Evolutionary conservation across 2,113 vertebrate species (phyloP), one percentile per base, ranked within the genome.

Genomic region (Zootoca vivipara): DNA sequence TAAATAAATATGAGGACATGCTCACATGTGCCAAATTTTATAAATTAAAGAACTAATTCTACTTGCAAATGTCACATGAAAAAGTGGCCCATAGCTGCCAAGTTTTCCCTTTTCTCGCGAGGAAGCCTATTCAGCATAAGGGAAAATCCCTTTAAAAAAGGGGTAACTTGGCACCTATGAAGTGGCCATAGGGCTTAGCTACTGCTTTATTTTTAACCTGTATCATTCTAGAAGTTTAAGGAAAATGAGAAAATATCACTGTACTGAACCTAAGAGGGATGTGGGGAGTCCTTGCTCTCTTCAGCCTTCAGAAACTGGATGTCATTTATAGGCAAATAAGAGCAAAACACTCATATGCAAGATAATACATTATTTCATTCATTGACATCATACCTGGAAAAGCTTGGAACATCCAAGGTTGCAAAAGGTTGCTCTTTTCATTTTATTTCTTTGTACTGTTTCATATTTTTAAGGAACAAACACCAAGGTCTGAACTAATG

Each of bases 401-500:
- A 28, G 90, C 69, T 38, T 87, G 93, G 92, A 82, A 89, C 89
- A 94, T 73, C 79, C 8, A 92, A 91, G 73, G 70, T 8, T 89
- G 89, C n/a, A 16, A 78, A 6, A 0, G 2, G 83, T 90, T 92
- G 72, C 83, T 65, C 15, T 16, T 2, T 12, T 69, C 70, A 65
- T 85, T 81, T 85, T 40, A 86, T 75, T 86, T 69, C 40, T 28
- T 82, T 38, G 26, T 72, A 20, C 22, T 67, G 42, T 84, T 62
- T 67, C 0, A 8, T 85, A 85, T 81, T 16, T 78, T 86, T 69
- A 77, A 2, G 38, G 46, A 64, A 52, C 35, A 3, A n/a, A 89
- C 62, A 88, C 86, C 79, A 73, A 94, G 86, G 92, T 91, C 89
- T 92, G 89, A 35, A 40, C 74, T 87, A 91, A 92, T 87, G 12